Evolutionary conservation across 30 jellyfish, hydroid and myxozoan genomes (phyloP), one percentile per base, ranked within the genome.

Genomic region (Aurelia coerulea): DNA sequence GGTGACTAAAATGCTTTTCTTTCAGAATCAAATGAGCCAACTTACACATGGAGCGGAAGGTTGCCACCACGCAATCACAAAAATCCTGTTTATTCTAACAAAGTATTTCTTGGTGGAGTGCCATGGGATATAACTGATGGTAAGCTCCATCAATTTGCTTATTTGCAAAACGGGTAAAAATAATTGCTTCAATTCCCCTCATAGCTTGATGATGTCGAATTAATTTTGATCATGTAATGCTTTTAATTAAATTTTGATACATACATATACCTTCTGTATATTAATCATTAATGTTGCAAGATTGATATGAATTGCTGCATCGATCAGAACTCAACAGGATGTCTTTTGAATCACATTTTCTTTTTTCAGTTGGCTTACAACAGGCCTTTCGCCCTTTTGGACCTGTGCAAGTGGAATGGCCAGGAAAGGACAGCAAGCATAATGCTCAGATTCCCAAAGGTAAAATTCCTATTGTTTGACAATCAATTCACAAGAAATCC

Each of bases 71-170:
- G 97, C 41, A 90, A 90, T 58, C 90, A 95, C 88, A 89, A 89
- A 58, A 89, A 90, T 51, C 99, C 99, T 9, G 86, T 85, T 14
- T 95, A 95, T 80, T 89, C 97, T 77, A 95, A 95, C 81, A 95
- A 95, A 76, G 97, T 95, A 19, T 95, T 95, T 65, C 87, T 95
- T 35, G 99, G 99, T 2, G 99, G 99, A 31, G 97, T 95, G 1
- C 99, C 99, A 2, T 95, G 99, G 99, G 99, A 95, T 65, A 95
- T 95, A 49, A 95, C 99, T 31, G 99, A 95, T 71, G 96, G 98
- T 92, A 76, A 60, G 89, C 14, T 34, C 2, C 1, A 46, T 1
- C 3, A 5, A 15, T 9, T 17, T 46, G 14, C 56, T 6, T 46
- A 46, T 6, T 46, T 46, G 56, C 15, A 46, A 5, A 5, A 46